Evolutionary conservation across 1,140 invertebrate species (phyloP), one percentile per base, ranked within the genome.

Genomic region (Xylocopa sonorina): DNA sequence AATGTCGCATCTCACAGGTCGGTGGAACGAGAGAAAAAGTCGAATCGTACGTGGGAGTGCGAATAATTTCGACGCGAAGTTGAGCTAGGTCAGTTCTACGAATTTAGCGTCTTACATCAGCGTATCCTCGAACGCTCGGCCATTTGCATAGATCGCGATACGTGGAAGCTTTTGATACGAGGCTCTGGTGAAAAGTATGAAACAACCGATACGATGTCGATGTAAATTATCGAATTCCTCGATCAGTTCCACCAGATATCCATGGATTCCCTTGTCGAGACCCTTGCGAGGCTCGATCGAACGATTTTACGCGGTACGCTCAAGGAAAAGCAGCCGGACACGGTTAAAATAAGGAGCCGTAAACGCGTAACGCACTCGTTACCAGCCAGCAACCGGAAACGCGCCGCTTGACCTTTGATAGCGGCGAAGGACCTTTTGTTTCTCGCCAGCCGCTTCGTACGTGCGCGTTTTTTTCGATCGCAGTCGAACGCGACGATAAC

Each of bases 21-120:
- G 18, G 5, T 21, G 57, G 46, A 2, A 46, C 2, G 48, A 38
- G 3, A 46, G 29, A 60, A 60, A 29, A 48, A 18, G 21, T 38
- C 55, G 21, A 18, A 1, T 60, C 12, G 41, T 16, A 60, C 41
- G 69, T 73, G 27, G 57, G 41, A 32, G 24, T 34, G 10, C 41
- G 32, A 55, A 48, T 48, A 62, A 57, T 55, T 41, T 60, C 51
- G 32, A 14, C 24, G 32, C 48, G 34, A 66, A 41, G 53, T 86
- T 83, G 51, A 32, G 82, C 60, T 78, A 84, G 80, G 82, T 84
- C 79, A 83, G 74, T 78, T 74, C 72, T 79, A 80, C 87, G 68
- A 83, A 87, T 87, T 85, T 85, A 87, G 81, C 46, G 41, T 29
- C 18, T 67, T 34, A 29, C 64, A 50, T 67, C 46, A 50, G 27